Conservation (phyloP, 2,888 invertebrate species). For the Drosophila kanekoi region DNA sequence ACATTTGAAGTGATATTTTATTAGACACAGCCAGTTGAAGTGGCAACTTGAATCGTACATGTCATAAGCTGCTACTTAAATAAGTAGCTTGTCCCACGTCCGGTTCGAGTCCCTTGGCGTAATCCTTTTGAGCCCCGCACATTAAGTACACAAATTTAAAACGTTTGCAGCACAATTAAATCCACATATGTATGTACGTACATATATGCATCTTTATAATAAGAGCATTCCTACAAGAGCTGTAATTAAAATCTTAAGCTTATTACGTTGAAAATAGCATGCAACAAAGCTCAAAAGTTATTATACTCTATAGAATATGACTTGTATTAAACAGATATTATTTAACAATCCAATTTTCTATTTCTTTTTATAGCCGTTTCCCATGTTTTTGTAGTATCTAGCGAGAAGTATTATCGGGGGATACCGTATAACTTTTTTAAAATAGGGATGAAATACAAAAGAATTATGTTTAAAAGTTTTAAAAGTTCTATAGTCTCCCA, state of each 20-base stretch:
- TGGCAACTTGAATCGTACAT: slow-evolving; percentile 48
- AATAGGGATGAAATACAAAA: no score
- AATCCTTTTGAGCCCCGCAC: slow-evolving; percentile 56
- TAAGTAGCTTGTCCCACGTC: slow-evolving; percentile 22
- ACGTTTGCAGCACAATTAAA: slow-evolving; percentile 61
- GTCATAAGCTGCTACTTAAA: slow-evolving; percentile 65
- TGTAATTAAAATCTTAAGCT: slow-evolving; percentile 56
- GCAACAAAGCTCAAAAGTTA: slow-evolving; percentile 1
- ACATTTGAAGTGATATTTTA: slow-evolving; percentile 72
- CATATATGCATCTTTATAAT: slow-evolving; percentile 30
- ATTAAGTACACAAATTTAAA: slow-evolving; percentile 46
- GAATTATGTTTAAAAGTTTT: no score
- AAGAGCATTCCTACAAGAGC: slow-evolving; percentile 30
- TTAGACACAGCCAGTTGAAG: slow-evolving; percentile 46
- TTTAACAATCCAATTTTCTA: no score
- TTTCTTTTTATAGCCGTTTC: no score
- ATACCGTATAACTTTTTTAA: no score
- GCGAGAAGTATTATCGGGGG: no score
- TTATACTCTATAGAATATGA: slow-evolving; percentile 9
- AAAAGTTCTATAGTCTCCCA: no score
- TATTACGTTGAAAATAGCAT: slow-evolving; percentile 34
- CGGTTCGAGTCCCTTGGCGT: slow-evolving; percentile 21
- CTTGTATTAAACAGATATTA: no score
- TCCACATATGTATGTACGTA: neutral
- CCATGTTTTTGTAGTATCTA: no score